Evolutionary conservation across 2,888 invertebrate genomes (phyloP).

Genomic region (Thecocarcelia acutangulata): DNA sequence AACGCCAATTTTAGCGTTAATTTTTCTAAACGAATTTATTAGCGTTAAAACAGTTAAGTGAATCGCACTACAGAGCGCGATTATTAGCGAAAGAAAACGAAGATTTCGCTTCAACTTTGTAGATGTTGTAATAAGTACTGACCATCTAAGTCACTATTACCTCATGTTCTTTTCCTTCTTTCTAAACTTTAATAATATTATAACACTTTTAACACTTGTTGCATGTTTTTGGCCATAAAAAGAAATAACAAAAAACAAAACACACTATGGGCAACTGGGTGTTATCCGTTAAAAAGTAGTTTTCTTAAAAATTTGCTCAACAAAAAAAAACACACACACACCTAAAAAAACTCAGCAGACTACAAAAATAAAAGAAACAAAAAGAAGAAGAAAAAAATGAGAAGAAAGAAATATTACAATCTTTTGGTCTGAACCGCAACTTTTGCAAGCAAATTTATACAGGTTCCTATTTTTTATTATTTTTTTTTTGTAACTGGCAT

Average conservation of each 20-base stretch:
- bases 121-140: neutral
- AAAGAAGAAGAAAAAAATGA: too few species aligned
- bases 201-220: constrained; percentile 56
- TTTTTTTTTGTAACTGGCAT: neutral
- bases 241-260: neutral
- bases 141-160: neutral
- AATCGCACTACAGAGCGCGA: too few species aligned
- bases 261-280: constrained; percentile 40
- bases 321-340: neutral
- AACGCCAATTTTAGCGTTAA: too few species aligned
- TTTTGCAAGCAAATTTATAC: neutral
- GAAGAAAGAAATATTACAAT: neutral
- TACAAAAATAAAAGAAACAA: neutral
- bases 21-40: too few species aligned
- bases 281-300: constrained; percentile 56
- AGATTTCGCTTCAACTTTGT: too few species aligned
- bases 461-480: neutral
- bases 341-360: neutral
- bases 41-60: too few species aligned
- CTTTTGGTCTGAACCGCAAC: constrained; percentile 14
- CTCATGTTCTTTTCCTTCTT: neutral
- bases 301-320: constrained; percentile 27
- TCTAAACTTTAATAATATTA: constrained; percentile 15
- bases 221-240: constrained; percentile 49
- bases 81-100: too few species aligned